These are phyloP conservation scores for Serilophus lunatus DNA, from an alignment of 2,113 vertebrate genomes.

Conservation along the genomic window DNA sequence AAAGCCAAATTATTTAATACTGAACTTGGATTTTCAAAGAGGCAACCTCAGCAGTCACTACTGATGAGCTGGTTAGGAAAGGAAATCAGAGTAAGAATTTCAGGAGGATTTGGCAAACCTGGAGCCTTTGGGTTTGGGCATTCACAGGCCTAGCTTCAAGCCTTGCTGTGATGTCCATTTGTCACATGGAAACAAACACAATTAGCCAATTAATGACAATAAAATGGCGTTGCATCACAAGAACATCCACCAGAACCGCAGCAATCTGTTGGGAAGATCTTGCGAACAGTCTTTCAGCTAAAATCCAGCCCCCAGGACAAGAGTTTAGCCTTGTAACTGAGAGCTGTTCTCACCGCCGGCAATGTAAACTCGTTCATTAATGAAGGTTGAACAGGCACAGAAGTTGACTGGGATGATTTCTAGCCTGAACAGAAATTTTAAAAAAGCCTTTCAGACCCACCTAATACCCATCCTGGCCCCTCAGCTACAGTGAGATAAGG, in stretches of 20 bases:
- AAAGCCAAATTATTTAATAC: not conserved
- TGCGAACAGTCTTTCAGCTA: not conserved
- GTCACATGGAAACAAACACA: not conserved
- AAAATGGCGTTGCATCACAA: not conserved
- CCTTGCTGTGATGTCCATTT: accelerated
- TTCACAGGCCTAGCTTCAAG: not conserved
- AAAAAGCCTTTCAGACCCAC: not conserved
- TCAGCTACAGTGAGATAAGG: not conserved
- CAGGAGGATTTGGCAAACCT: not conserved
- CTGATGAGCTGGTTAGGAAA: not conserved
- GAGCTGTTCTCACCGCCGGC: accelerated
- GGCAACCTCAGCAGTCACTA: not conserved
- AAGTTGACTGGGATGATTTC: not conserved
- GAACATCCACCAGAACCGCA: not conserved
- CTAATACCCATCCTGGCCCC: not conserved
- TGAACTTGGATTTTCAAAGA: not conserved
- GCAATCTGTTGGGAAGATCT: not conserved
- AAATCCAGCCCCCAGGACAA: not conserved
- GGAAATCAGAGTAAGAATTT: not conserved
- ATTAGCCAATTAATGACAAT: not conserved
- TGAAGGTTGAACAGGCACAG: accelerated
- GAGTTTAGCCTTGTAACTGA: not conserved
- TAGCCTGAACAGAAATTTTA: not conserved
- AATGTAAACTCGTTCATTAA: not conserved
- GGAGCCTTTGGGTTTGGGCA: not conserved